Evolutionary conservation across 2,797 vertebrate genomes (phyloP).

Genomic region (Falco columbarius): DNA sequence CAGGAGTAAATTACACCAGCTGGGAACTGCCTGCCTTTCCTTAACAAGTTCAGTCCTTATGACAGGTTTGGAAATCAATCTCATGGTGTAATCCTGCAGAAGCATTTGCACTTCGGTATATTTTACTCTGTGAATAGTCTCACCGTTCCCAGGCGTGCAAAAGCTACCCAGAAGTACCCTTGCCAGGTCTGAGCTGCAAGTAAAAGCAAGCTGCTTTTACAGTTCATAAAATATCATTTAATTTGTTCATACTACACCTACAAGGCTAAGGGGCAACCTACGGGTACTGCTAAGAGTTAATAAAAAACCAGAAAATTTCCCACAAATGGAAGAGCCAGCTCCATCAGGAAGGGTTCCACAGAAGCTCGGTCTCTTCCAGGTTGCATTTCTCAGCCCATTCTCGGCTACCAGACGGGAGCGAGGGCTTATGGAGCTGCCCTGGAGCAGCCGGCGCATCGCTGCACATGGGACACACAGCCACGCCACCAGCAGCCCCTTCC

Average conservation of each 20-base stretch:
- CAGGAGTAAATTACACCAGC: neutral
- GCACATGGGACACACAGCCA: neutral
- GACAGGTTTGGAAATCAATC: neutral
- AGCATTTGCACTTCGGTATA: neutral
- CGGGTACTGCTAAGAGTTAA: neutral
- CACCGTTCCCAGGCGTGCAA: neutral
- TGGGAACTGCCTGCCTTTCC: neutral
- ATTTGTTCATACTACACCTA: neutral
- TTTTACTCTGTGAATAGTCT: neutral
- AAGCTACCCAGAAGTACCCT: neutral
- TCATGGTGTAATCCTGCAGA: neutral
- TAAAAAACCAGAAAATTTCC: neutral
- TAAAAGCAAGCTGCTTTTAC: neutral
- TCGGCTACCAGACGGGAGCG: neutral
- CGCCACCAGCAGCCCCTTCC: rapidly evolving
- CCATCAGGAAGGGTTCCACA: neutral
- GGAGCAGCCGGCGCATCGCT: neutral
- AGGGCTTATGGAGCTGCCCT: neutral
- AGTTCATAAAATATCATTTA: neutral
- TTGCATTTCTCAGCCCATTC: neutral
- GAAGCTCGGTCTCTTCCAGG: neutral
- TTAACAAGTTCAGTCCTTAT: neutral
- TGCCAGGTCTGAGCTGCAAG: neutral
- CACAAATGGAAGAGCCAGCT: neutral
- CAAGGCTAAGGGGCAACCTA: neutral